A percentile compares a stretch with the other conserved stretches of the same genome.
Evolutionary conservation across 2,113 vertebrate species (phyloP).

Genomic region (Ranitomeya variabilis): DNA sequence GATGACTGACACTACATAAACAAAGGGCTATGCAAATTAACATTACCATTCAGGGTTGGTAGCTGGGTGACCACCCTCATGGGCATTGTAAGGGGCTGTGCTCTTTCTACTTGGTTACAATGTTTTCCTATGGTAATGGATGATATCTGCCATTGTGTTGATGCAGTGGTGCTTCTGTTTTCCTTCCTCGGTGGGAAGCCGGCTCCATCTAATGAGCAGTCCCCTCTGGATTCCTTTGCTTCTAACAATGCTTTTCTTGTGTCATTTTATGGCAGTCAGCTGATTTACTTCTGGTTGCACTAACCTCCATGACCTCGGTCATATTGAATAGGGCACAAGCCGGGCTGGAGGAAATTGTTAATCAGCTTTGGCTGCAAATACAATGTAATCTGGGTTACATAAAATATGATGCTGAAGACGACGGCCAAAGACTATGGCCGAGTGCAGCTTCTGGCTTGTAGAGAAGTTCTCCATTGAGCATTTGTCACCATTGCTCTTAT

Average conservation of each 20-base stretch:
- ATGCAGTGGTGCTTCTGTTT: neutral
- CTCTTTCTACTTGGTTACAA: neutral
- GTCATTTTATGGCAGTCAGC: constrained; percentile 42
- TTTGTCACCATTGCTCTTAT: neutral
- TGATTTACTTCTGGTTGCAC: constrained; percentile 35
- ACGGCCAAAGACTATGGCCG: neutral
- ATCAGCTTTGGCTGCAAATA: constrained; percentile 43
- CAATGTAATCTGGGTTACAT: constrained; percentile 45
- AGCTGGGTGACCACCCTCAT: neutral
- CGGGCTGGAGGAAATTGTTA: constrained; percentile 38
- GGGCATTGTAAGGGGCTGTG: neutral
- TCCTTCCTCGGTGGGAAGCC: constrained; percentile 14
- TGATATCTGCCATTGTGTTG: neutral
- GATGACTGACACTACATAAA: neutral
- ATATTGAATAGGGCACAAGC: neutral
- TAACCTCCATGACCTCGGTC: constrained; percentile 48
- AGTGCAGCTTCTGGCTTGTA: neutral
- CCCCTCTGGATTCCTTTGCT: constrained; percentile 9
- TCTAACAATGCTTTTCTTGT: constrained; percentile 47
- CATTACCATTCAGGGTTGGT: neutral
- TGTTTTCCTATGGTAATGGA: constrained; percentile 3
- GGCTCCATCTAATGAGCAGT: neutral
- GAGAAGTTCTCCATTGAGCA: neutral
- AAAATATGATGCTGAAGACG: constrained; percentile 7
- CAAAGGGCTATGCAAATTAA: neutral